A percentile compares a stretch with the other conserved stretches of the same genome.
Evolutionary conservation across 2,888 invertebrate genomes (phyloP).

Genomic region (Apotomis betuletana): DNA sequence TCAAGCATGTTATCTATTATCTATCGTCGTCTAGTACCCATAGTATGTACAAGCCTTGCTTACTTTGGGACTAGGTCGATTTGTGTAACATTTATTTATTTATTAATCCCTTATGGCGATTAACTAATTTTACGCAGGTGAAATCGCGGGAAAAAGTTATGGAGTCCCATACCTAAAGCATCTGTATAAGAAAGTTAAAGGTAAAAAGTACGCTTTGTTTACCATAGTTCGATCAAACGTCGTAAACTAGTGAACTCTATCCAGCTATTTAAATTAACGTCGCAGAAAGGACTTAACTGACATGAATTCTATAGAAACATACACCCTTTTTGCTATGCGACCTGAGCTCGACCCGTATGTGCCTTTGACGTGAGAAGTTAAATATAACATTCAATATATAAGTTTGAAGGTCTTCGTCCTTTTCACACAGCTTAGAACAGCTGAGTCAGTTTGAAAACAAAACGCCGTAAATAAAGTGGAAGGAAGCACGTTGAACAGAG

Average conservation of each 20-base stretch:
- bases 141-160: too few species aligned
- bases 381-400: slow-evolving; percentile 18
- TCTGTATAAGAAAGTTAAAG: background rate
- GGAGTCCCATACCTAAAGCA: too few species aligned
- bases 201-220: background rate
- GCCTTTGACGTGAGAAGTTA: slow-evolving; percentile 18
- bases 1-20: too few species aligned
- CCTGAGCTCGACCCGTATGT: background rate
- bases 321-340: background rate
- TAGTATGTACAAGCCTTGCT: too few species aligned
- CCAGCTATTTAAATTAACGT: background rate
- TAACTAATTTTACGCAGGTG: too few species aligned
- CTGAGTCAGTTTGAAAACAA: background rate
- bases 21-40: too few species aligned
- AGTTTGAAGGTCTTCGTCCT: slow-evolving; percentile 2
- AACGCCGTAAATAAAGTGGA: background rate
- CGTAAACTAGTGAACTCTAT: background rate
- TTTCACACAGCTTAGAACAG: background rate
- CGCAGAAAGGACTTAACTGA: background rate
- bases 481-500: too few species aligned
- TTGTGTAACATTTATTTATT: too few species aligned
- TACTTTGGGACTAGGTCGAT: too few species aligned
- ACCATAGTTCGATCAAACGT: background rate
- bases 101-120: too few species aligned
- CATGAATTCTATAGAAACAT: background rate